Evolutionary conservation across 2,797 vertebrate genomes (phyloP), one percentile per base, ranked within the genome.

Genomic region (Carapus acus): DNA sequence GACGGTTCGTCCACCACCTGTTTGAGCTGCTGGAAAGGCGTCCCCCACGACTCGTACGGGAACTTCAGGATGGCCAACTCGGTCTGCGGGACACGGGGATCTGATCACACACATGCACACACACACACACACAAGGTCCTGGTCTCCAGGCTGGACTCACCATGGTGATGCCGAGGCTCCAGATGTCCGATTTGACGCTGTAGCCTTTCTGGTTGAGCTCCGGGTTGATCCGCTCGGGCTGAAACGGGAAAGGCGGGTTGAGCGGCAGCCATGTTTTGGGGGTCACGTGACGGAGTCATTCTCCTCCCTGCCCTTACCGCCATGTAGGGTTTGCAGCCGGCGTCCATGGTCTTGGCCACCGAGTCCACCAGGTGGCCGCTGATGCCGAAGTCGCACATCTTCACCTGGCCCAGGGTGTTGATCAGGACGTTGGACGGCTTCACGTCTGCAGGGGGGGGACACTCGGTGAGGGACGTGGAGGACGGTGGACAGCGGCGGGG

Each of bases 351-450:
- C 83, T 99, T 99, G 63, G 96, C 96, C 60, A 99, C 94, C 0
- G 96, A 99, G 82, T 99, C 96, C 44, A 99, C 96, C 60, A 99
- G 88, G 83, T 99, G 96, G 69, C 96, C 96, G 12, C 96, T 99
- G 89, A 99, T 99, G 39, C 96, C 96, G 37, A 99, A 99, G 77
- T 99, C 96, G 2, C 96, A 98, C 94, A 99, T 99, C 90, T 99
- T 99, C 78, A 99, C 96, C 83, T 97, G 95, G 58, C 96, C 96
- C 83, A 90, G 82, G 7, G 90, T 90, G 71, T 99, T 99, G 80
- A 99, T 98, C 67, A 99, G 90, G 77, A 99, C 95, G 17, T 99
- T 99, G 71, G 96, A 99, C 67, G 96, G 96, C 77, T 99, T 99
- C 84, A 99, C 96, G 54, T 99, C 96, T 99, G 81, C 7, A 55